Evolutionary conservation across 1,140 invertebrate species (phyloP).

Genomic region (Wasmannia auropunctata): DNA sequence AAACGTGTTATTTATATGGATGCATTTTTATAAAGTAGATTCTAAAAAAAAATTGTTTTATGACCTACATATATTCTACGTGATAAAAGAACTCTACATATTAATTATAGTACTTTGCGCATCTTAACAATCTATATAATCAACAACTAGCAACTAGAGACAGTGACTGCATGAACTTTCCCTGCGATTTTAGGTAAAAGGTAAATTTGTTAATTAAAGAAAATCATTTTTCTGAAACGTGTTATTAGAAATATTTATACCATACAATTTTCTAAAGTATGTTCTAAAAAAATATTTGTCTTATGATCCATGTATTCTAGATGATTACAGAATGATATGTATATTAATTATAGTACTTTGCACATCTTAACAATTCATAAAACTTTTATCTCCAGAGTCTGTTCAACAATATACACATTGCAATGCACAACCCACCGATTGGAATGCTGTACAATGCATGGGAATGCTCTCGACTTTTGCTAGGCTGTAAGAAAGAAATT

Average conservation of each 20-base stretch:
- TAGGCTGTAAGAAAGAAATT: slow-evolving; percentile 6
- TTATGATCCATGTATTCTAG: neutral
- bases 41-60: neutral
- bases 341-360: neutral
- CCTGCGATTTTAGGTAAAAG: neutral
- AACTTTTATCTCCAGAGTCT: neutral
- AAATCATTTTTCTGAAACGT: neutral
- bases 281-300: neutral
- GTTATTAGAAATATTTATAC: neutral
- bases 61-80: neutral
- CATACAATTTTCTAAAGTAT: neutral
- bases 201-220: neutral
- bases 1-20: neutral
- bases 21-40: neutral
- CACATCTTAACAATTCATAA: neutral
- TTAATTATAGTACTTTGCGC: neutral
- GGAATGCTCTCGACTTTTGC: neutral
- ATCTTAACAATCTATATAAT: no score
- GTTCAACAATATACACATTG: slow-evolving; percentile 43
- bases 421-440: slow-evolving; percentile 33
- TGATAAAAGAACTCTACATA: neutral
- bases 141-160: no score
- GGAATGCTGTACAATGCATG: neutral
- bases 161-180: neutral
- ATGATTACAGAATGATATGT: neutral